phyloP scores from a whole-genome alignment of 1,140 invertebrate genomes.

The Atta colombica region DNA sequence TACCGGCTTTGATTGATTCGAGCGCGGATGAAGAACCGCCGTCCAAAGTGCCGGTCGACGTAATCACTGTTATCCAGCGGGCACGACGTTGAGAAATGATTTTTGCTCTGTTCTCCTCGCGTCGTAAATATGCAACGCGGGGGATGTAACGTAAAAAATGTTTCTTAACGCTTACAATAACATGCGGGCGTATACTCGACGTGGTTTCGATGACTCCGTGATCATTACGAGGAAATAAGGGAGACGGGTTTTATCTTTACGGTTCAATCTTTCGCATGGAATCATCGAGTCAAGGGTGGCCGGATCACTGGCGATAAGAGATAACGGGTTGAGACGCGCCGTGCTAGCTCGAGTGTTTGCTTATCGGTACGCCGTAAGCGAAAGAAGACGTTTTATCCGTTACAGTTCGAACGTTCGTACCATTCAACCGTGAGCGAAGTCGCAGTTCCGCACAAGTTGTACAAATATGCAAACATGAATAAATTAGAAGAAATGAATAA shows the following conservation, averaged over 20 bases:
- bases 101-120: constrained; percentile 43
- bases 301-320: constrained; percentile 68
- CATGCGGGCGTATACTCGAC: neutral
- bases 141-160: constrained; percentile 1
- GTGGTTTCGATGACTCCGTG: constrained; percentile 70
- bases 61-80: constrained; percentile 50
- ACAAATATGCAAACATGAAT: neutral
- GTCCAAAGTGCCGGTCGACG: constrained; percentile 33
- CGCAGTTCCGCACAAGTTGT: neutral
- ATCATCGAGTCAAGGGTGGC: constrained; percentile 66
- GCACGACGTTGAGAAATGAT: constrained; percentile 45
- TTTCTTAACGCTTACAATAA: constrained; percentile 26
- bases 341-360: constrained; percentile 54
- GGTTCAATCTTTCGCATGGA: constrained; percentile 66
- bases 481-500: neutral
- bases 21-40: constrained; percentile 47
- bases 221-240: constrained; percentile 67
- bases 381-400: constrained; percentile 60
- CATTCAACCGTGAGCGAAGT: constrained; percentile 21
- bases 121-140: constrained; percentile 15
- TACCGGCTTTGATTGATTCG: constrained; percentile 52
- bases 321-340: constrained; percentile 64
- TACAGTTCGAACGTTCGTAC: constrained; percentile 35
- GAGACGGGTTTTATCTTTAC: constrained; percentile 74
- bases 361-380: constrained; percentile 50